Conservation (phyloP, 2,888 invertebrate species). For the Rhagonycha fulva region DNA sequence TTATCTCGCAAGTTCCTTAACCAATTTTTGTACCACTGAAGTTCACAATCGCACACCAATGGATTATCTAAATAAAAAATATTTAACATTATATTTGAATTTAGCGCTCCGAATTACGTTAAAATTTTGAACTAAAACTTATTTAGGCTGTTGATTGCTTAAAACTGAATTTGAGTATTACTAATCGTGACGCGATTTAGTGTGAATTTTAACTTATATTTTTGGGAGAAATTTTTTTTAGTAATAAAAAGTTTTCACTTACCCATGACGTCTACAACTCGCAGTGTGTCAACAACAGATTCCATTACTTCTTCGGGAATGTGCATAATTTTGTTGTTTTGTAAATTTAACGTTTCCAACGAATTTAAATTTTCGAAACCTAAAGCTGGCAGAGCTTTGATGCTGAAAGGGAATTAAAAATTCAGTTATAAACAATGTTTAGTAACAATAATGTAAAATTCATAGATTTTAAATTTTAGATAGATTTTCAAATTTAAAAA, state of each 20-base stretch:
- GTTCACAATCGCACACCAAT: conserved; percentile 82
- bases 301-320: conserved; percentile 89
- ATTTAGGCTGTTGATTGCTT: not conserved
- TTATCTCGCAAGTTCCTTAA: conserved; percentile 76
- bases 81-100: not conserved
- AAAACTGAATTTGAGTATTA: not conserved
- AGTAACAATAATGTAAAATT: not conserved
- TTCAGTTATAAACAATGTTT: not conserved
- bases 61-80: conserved; percentile 74
- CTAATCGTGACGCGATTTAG: not conserved
- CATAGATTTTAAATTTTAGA: too few relatives aligned
- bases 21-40: conserved; percentile 88
- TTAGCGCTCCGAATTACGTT: not conserved
- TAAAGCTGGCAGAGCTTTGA: conserved; percentile 79
- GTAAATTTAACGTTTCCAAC: conserved; percentile 83
- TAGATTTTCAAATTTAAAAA: too few relatives aligned
- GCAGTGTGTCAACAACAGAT: conserved; percentile 82
- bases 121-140: too few relatives aligned
- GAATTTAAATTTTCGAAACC: conserved; percentile 89
- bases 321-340: conserved; percentile 84
- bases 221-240: too few relatives aligned
- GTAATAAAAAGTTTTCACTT: conserved; percentile 47
- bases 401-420: conserved; percentile 60
- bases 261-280: conserved; percentile 90
- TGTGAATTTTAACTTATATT: not conserved